Evolutionary conservation across 2,797 vertebrate genomes (phyloP), one percentile per base, ranked within the genome.

Genomic region (Mormyrus proboscirostris): DNA sequence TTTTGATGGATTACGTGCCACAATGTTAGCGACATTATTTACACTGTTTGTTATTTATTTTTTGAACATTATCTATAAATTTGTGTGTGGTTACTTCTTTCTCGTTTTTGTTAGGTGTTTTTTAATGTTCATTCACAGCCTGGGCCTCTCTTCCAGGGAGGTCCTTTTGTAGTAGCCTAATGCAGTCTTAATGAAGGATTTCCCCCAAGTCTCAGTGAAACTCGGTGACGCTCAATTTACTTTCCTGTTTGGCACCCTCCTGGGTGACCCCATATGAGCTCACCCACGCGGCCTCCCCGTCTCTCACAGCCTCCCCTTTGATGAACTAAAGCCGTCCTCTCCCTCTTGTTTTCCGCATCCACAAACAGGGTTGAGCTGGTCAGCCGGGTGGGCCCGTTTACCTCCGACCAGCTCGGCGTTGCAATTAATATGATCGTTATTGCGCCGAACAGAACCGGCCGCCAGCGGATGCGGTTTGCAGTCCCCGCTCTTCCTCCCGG

Each of bases 171-270:
- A 69, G 94, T 93, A 93, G 93, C 90, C 90, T 89, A 88, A 92
- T 94, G 93, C 93, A 94, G 89, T 91, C 94, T 95, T 96, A 94
- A 95, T 92, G 95, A 94, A 95, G 95, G 94, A 96, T 96, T 96
- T 94, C 94, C 93, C 93, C 90, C 92, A 92, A 90, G 94, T 95
- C 95, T 96, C 95, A 95, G 96, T 96, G 95, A 94, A 94, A 94
- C 95, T 96, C 94, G 93, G 94, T 96, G 96, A 95, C 95, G 95
- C 95, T 95, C 95, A 95, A 96, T 96, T 96, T 96, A 95, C 22
- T 19, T 88, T 49, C 84, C 25, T 41, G 86, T 44, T 33, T 87
- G 51, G 51, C 51, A 55, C 29, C 86, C 29, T 38, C 86, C 19
- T n/a, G 51, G 51, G 51, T 59, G 51, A 57, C 53, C 53, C 86